These are phyloP conservation scores for Callosobruchus maculatus DNA, from an alignment of 2,888 invertebrate genomes.

Conservation along the genomic window DNA sequence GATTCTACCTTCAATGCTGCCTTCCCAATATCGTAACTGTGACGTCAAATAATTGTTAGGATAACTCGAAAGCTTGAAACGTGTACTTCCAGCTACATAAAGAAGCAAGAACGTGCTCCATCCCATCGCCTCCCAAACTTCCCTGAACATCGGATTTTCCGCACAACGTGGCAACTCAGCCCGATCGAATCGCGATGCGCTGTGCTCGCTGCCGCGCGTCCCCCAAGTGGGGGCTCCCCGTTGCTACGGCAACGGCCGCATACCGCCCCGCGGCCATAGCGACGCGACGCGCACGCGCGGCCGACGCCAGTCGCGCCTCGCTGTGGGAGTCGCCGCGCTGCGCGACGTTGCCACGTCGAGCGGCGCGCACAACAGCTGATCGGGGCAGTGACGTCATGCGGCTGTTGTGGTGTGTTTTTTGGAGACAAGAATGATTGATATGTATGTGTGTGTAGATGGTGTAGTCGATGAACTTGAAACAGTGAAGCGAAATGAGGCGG, in stretches of 20 bases:
- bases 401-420: background rate
- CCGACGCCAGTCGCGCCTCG: conserved; percentile 34
- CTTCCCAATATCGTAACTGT: too few relatives aligned
- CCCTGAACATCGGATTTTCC: too few relatives aligned
- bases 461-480: background rate
- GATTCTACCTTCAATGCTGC: too few relatives aligned
- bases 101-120: too few relatives aligned
- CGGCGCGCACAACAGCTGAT: conserved; percentile 6
- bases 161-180: background rate
- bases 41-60: too few relatives aligned
- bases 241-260: conserved; percentile 50
- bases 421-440: background rate
- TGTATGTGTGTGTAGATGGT: background rate
- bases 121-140: too few relatives aligned
- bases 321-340: conserved; percentile 25
- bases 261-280: conserved; percentile 52
- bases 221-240: conserved; percentile 27
- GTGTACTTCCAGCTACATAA: too few relatives aligned
- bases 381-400: conserved; percentile 8
- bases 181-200: conserved; percentile 4
- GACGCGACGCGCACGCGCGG: conserved; percentile 36
- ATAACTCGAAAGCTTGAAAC: too few relatives aligned
- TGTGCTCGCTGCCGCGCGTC: conserved; percentile 5
- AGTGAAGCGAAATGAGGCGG: background rate
- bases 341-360: background rate